Conservation (phyloP, 2,888 invertebrate species). For the Tipula lateralis region DNA sequence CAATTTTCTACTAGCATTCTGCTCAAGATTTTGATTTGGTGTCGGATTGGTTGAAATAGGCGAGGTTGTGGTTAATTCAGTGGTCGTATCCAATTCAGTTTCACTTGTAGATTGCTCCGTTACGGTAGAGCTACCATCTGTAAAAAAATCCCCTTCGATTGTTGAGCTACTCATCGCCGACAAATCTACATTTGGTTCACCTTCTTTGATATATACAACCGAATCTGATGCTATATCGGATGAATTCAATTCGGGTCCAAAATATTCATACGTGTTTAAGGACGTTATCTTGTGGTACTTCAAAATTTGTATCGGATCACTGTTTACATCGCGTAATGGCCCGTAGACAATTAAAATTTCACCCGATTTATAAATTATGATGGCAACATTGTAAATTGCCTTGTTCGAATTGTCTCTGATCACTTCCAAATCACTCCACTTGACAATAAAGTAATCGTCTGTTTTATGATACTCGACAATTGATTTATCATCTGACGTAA, state of each 20-base stretch:
- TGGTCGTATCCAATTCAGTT: no score
- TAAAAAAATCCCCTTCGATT: no score
- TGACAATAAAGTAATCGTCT: neutral
- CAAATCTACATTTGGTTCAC: neutral
- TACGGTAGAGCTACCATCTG: no score
- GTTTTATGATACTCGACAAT: neutral
- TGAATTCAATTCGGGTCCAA: neutral
- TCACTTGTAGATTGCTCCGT: no score
- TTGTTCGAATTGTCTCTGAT: neutral
- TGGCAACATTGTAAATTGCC: neutral
- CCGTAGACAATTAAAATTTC: neutral
- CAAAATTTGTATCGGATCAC: neutral
- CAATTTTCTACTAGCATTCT: no score
- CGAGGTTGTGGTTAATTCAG: no score
- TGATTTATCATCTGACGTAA: neutral
- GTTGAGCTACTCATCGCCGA: no score
- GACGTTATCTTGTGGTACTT: neutral
- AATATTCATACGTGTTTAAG: neutral
- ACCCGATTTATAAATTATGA: neutral
- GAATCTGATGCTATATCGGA: neutral
- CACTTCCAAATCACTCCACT: neutral
- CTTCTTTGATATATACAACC: neutral
- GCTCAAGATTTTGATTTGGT: no score
- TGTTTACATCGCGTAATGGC: neutral
- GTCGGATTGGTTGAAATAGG: no score